Evolutionary conservation across 1,140 invertebrate genomes (phyloP).

Genomic region (Drosophila equinoxialis): DNA sequence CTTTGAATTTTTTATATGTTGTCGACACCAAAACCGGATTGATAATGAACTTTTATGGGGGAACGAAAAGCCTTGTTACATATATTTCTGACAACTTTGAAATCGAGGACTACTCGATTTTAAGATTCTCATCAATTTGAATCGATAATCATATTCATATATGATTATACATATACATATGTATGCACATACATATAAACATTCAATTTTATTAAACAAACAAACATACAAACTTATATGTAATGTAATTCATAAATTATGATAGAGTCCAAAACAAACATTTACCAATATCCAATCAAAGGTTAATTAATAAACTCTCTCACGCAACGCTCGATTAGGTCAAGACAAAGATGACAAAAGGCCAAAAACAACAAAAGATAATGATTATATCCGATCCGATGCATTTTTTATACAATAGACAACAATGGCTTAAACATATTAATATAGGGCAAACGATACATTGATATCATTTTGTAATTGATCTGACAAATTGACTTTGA

Average conservation of each 20-base stretch:
- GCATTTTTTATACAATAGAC: slow-evolving; percentile 1
- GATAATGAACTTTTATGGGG: no score
- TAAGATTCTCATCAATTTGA: no score
- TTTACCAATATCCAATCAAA: slow-evolving; percentile 16
- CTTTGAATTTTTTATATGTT: no score
- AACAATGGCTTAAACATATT: neutral
- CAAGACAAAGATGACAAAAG: slow-evolving; percentile 6
- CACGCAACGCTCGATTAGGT: slow-evolving; percentile 4
- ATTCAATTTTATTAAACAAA: no score
- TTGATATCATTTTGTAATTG: neutral
- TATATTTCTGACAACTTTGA: no score
- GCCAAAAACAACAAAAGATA: neutral
- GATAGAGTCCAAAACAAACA: neutral
- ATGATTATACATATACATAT: no score
- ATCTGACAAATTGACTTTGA: neutral
- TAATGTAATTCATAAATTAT: slow-evolving; percentile 14
- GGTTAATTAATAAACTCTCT: slow-evolving; percentile 16
- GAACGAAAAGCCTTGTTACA: no score
- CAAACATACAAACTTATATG: neutral
- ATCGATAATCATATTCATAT: no score
- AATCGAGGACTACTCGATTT: no score
- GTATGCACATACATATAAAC: no score
- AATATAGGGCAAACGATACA: neutral
- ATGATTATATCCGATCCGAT: neutral
- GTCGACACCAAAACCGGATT: no score